Evolutionary conservation across 2,888 invertebrate species (phyloP).

Genomic region (Mellilla xanthometata): DNA sequence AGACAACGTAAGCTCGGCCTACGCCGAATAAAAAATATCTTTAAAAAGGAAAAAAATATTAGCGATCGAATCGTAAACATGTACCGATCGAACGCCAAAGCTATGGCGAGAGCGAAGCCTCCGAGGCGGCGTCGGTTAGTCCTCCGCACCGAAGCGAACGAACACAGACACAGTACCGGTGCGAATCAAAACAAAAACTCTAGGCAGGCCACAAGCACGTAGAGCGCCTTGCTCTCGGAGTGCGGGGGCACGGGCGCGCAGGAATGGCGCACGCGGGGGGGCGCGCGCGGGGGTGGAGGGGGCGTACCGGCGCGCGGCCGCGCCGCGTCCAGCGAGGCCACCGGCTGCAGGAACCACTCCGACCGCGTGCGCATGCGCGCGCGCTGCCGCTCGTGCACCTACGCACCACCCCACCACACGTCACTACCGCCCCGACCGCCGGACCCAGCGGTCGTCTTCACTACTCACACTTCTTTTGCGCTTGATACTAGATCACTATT

Average conservation of each 20-base stretch:
- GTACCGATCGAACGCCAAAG: too few species aligned
- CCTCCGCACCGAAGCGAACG: slow-evolving; percentile 70
- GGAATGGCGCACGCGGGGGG: slow-evolving; percentile 28
- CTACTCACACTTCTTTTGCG: too few species aligned
- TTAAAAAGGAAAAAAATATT: too few species aligned
- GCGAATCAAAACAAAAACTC: slow-evolving; percentile 79
- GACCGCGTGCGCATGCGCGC: slow-evolving; percentile 98
- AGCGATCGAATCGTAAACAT: too few species aligned
- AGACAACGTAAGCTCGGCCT: too few species aligned
- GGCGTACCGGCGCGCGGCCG: slow-evolving; percentile 72
- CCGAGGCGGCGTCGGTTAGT: slow-evolving; percentile 54
- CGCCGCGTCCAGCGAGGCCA: slow-evolving; percentile 76
- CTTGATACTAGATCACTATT: too few species aligned
- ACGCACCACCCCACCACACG: slow-evolving; percentile 54
- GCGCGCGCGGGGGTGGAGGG: slow-evolving; percentile 35
- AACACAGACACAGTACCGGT: slow-evolving; percentile 75
- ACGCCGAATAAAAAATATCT: too few species aligned
- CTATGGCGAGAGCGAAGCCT: slow-evolving; percentile 49
- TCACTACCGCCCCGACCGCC: slow-evolving; percentile 7
- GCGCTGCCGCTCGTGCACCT: slow-evolving; percentile 98
- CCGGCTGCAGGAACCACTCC: slow-evolving; percentile 96
- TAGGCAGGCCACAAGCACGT: slow-evolving; percentile 81
- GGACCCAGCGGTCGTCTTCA: too few species aligned
- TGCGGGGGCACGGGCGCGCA: slow-evolving; percentile 26
- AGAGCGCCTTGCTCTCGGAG: slow-evolving; percentile 72